These are phyloP conservation scores for Ciconia maguari DNA, from an alignment of 2,113 vertebrate species.

Conservation along the genomic window DNA sequence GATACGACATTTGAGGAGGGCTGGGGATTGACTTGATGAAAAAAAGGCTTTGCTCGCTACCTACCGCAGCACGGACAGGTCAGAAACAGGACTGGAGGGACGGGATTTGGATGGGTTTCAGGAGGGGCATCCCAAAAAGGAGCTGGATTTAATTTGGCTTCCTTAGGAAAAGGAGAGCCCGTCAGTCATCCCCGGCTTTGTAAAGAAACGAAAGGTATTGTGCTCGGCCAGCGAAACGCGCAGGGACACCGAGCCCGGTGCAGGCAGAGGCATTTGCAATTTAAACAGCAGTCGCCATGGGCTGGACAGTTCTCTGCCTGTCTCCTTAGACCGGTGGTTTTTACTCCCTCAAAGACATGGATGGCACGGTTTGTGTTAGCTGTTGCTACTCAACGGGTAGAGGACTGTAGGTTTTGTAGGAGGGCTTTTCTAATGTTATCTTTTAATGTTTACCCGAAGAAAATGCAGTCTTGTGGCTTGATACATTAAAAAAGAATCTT, in stretches of 20 bases:
- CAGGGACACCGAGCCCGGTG: background rate
- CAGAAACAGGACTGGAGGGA: background rate
- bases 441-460: background rate
- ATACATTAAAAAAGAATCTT: background rate
- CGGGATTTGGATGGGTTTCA: background rate
- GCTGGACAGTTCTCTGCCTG: background rate
- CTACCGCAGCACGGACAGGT: slow-evolving; percentile 69
- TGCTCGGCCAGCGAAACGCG: background rate
- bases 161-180: background rate
- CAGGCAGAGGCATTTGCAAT: background rate
- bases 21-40: slow-evolving; percentile 50
- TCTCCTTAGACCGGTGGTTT: fast-evolving
- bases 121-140: background rate
- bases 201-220: background rate
- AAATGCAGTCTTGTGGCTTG: background rate
- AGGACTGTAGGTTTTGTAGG: background rate
- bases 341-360: background rate
- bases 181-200: slow-evolving; percentile 71
- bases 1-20: slow-evolving; percentile 78
- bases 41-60: slow-evolving; percentile 61
- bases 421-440: background rate
- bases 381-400: background rate
- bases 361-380: fast-evolving
- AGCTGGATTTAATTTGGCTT: background rate
- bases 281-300: background rate